These are phyloP conservation scores for Jaculus jaculus DNA, from an alignment of 2,113 vertebrate genomes.

Conservation along the genomic window DNA sequence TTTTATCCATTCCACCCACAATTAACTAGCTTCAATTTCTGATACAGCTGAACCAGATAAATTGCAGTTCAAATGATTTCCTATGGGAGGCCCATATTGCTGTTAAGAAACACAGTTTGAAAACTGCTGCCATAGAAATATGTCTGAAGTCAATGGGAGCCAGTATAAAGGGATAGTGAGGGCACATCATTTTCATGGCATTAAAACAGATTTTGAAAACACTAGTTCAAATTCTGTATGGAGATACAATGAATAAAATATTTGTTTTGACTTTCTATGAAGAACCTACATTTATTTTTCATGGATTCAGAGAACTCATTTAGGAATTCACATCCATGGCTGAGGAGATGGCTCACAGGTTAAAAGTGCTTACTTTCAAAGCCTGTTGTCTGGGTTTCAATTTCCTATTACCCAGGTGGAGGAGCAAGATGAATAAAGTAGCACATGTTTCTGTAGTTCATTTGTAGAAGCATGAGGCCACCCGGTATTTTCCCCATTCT, in stretches of 20 bases:
- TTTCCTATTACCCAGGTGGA: no score
- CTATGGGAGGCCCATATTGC: neutral
- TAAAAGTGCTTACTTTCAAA: no score
- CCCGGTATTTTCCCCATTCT: no score
- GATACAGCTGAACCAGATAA: neutral
- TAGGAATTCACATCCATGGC: conserved; percentile 33
- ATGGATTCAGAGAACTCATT: conserved; percentile 44
- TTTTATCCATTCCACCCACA: neutral
- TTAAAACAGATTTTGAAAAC: neutral
- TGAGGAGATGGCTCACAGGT: no score
- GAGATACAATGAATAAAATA: neutral
- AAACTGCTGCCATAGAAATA: conserved; percentile 17
- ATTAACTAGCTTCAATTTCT: neutral
- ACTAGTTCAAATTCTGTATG: conserved; percentile 21
- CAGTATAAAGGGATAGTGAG: neutral
- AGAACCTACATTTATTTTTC: neutral
- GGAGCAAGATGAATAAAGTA: no score
- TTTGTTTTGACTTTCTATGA: conserved; percentile 28
- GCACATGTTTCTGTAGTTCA: no score
- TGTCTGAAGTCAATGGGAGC: neutral
- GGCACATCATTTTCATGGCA: neutral
- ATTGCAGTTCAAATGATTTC: conserved; percentile 15
- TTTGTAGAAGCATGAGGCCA: no score
- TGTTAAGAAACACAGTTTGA: neutral
- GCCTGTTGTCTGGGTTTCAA: no score